These are phyloP conservation scores for Rhabdomys dilectus DNA, from an alignment of 2,113 vertebrate species.

Conservation along the genomic window DNA sequence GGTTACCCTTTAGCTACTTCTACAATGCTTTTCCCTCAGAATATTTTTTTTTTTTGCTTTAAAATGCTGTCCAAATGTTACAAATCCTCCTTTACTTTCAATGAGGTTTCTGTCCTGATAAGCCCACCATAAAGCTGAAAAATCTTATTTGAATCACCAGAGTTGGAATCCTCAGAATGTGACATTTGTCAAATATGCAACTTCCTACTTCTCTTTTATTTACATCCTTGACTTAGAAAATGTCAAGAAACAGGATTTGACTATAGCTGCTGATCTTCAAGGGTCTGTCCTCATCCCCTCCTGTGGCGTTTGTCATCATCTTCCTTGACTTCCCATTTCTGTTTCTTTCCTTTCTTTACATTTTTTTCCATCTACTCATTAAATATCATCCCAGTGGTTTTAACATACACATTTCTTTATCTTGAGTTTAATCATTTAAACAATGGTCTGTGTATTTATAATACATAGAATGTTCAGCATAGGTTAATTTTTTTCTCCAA, in stretches of 20 bases:
- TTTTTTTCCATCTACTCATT: not conserved
- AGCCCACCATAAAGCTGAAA: not conserved
- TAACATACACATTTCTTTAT: not conserved
- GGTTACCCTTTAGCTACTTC: not conserved
- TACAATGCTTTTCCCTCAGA: not conserved
- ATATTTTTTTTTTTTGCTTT: not conserved
- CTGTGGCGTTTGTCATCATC: not conserved
- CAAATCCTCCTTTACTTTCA: not conserved
- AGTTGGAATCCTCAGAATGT: not conserved
- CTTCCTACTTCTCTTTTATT: not conserved
- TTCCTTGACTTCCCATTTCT: not conserved
- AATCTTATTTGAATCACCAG: not conserved
- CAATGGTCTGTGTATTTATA: not conserved
- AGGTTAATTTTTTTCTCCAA: not conserved
- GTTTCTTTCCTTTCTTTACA: not conserved
- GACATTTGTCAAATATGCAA: not conserved
- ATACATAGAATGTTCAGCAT: not conserved
- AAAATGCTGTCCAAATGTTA: not conserved
- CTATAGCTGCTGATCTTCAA: not conserved
- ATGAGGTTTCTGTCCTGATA: not conserved
- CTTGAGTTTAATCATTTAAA: not conserved
- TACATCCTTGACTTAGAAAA: slow-evolving; percentile 28
- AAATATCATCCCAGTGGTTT: not conserved
- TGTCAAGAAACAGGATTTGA: not conserved
- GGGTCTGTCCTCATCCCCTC: not conserved